A percentile compares a stretch with the other conserved stretches of the same genome.
phyloP scores from a whole-genome alignment of 2,888 invertebrate species.

The Coenonympha glycerion region DNA sequence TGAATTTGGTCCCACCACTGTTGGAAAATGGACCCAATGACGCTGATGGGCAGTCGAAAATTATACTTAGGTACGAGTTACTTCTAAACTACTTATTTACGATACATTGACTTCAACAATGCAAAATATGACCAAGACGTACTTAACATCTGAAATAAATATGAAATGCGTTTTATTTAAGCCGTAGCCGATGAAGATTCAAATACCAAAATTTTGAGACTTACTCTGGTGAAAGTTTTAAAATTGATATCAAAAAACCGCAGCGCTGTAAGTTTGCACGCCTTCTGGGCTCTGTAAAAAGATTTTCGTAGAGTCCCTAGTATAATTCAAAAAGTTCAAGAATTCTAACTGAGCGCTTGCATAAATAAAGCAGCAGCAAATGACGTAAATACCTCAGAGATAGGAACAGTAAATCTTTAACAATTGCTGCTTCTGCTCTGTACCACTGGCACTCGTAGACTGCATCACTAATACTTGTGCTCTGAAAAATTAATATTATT shows the following conservation, averaged over 20 bases:
- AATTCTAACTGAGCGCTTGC: neutral
- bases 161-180: neutral
- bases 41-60: too few species aligned
- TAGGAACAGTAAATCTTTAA: constrained; percentile 44
- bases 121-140: constrained; percentile 54
- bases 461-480: constrained; percentile 41
- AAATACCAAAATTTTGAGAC: neutral
- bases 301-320: too few species aligned
- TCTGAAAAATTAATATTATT: constrained; percentile 35
- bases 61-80: neutral
- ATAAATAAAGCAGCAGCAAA: neutral
- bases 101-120: constrained; percentile 24
- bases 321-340: neutral
- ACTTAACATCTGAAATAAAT: constrained; percentile 47
- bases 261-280: constrained; percentile 46
- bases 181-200: neutral
- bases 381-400: constrained; percentile 39
- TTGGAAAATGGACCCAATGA: too few species aligned
- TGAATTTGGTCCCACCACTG: too few species aligned
- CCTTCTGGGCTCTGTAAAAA: constrained; percentile 45
- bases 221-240: constrained; percentile 43
- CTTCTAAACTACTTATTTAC: neutral
- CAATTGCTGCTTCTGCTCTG: constrained; percentile 33
- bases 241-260: constrained; percentile 45
- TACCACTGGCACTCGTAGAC: constrained; percentile 49